Conservation (phyloP, 2,113 vertebrate genomes). For the Sisor rabdophorus region DNA sequence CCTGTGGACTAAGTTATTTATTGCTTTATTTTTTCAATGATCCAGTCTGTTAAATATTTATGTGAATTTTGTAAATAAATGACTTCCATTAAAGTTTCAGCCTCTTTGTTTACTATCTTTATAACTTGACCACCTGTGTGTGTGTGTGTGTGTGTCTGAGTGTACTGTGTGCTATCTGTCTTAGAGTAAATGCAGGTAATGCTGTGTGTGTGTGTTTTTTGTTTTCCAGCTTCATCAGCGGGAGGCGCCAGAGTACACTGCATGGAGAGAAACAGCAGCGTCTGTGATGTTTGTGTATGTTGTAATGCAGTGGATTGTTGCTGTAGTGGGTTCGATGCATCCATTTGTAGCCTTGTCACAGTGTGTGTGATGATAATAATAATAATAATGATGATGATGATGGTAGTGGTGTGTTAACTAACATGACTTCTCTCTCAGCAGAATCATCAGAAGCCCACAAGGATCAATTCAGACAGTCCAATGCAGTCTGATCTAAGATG, state of each 20-base stretch:
- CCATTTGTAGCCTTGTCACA: too few species aligned
- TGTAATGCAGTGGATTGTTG: too few species aligned
- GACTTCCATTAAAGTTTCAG: conserved; percentile 57
- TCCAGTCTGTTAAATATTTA: conserved; percentile 59
- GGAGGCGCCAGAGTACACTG: not conserved
- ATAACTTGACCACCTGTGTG: not conserved
- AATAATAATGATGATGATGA: not conserved
- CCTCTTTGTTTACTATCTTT: not conserved
- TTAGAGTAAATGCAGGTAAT: not conserved
- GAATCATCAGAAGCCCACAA: not conserved
- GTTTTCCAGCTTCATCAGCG: not conserved
- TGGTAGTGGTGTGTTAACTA: not conserved
- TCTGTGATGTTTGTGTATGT: too few species aligned
- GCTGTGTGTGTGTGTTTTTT: not conserved
- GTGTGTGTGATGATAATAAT: not conserved
- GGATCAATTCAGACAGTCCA: not conserved
- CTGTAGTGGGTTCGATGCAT: too few species aligned
- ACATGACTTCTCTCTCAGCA: not conserved
- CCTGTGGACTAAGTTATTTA: conserved; percentile 55
- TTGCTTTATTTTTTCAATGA: conserved; percentile 62
- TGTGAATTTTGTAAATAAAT: conserved; percentile 70
- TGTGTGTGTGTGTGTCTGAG: not conserved
- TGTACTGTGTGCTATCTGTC: too few species aligned
- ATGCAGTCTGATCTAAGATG: not conserved
- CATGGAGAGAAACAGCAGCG: not conserved